Conservation (phyloP, 2,113 vertebrate species). For the Cyanoramphus novaezelandiae region DNA sequence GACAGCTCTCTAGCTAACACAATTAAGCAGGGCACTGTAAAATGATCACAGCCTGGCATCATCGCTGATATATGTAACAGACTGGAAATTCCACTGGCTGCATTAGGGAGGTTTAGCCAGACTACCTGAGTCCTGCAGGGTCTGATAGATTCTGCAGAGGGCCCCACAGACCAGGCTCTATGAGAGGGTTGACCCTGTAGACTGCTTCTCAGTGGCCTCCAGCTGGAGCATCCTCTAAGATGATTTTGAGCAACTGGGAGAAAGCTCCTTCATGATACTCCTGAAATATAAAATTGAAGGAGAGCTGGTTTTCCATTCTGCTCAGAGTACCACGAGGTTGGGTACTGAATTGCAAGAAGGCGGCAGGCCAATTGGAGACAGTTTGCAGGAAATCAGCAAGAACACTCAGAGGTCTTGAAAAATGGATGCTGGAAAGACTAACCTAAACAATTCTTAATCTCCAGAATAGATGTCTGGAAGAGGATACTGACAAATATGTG, state of each 20-base stretch:
- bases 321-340: not conserved
- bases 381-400: not conserved
- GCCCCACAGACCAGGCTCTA: not conserved
- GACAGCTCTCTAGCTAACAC: not conserved
- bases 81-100: not conserved
- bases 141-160: constrained; percentile 10
- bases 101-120: not conserved
- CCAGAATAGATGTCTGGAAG: not conserved
- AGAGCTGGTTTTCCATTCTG: not conserved
- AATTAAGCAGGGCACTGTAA: not conserved
- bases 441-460: not conserved
- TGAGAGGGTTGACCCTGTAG: not conserved
- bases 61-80: not conserved
- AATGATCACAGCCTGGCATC: not conserved
- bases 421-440: not conserved
- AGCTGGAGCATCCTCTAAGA: not conserved
- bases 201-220: not conserved
- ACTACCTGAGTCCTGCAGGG: not conserved
- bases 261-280: not conserved
- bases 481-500: not conserved
- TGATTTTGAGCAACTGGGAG: not conserved
- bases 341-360: not conserved
- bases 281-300: not conserved
- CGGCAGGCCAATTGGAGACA: not conserved
- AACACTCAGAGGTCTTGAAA: not conserved